Conservation (phyloP, 2,113 vertebrate species). For the Sander vitreus region DNA sequence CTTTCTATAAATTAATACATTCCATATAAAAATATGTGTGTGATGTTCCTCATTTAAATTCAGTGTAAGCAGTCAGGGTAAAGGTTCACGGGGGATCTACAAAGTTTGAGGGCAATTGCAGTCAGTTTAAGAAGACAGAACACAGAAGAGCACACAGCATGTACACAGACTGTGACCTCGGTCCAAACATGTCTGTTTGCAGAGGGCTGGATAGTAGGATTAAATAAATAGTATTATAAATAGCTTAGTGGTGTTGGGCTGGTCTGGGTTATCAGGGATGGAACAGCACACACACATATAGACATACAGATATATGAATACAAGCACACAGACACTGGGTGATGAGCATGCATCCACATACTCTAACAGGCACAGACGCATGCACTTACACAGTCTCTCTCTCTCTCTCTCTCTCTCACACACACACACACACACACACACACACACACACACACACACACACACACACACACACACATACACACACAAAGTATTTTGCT, state of each 20-base stretch:
- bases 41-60: conserved; percentile 20
- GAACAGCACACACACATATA: conserved; percentile 14
- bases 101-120: conserved; percentile 10
- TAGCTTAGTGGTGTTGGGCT: conserved; percentile 38
- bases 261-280: conserved; percentile 39
- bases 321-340: conserved; percentile 13
- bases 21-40: conserved; percentile 8
- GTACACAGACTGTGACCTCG: conserved; percentile 20
- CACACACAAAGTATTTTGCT: conserved; percentile 66
- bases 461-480: conserved; percentile 36
- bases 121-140: conserved; percentile 4
- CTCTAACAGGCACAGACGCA: conserved; percentile 12
- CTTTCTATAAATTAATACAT: conserved; percentile 5
- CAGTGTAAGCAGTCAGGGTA: neutral
- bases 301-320: neutral
- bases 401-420: no score
- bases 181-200: conserved; percentile 22
- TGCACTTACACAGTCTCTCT: no score
- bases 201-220: conserved; percentile 9
- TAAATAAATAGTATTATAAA: conserved; percentile 49
- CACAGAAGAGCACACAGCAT: neutral
- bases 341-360: conserved; percentile 44
- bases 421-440: conserved; percentile 16
- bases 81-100: neutral
- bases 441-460: conserved; percentile 39